A percentile compares a stretch with the other conserved stretches of the same genome.
phyloP scores from a whole-genome alignment of 1,140 invertebrate genomes.

The Adelges cooleyi region DNA sequence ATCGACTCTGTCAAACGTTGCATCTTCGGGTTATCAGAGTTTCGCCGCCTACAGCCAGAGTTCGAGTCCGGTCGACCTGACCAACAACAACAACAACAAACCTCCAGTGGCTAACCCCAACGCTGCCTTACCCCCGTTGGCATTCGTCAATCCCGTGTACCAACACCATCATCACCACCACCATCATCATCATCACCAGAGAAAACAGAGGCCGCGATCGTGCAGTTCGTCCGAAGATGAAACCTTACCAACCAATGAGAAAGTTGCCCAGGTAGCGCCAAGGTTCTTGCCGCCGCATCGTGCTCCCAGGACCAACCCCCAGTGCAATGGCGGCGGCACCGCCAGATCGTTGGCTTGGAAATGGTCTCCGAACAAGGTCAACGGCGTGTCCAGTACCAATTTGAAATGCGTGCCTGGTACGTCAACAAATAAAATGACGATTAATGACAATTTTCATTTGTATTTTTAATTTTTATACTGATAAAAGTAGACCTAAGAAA shows the following conservation, averaged over 20 bases:
- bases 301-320: constrained; percentile 35
- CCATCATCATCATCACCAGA: constrained; percentile 43
- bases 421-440: too few species aligned
- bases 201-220: constrained; percentile 33
- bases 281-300: constrained; percentile 31
- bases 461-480: too few species aligned
- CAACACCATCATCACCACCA: constrained; percentile 39
- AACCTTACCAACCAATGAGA: constrained; percentile 22
- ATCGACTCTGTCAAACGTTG: constrained; percentile 67
- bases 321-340: constrained; percentile 30
- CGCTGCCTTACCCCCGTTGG: constrained; percentile 48
- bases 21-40: constrained; percentile 81
- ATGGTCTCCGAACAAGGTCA: constrained; percentile 16
- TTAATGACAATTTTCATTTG: too few species aligned
- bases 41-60: constrained; percentile 81
- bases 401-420: not conserved
- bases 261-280: constrained; percentile 35
- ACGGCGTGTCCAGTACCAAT: not conserved
- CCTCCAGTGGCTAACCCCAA: constrained; percentile 4
- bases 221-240: constrained; percentile 38
- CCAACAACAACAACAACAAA: constrained; percentile 35
- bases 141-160: constrained; percentile 79
- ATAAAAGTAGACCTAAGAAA: too few species aligned
- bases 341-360: constrained; percentile 29
- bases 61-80: constrained; percentile 72